Percentiles rank a stretch among this genome's conserved stretches.
Evolutionary conservation across 2,797 vertebrate genomes (phyloP).

Genomic region (Borostomias antarcticus): DNA sequence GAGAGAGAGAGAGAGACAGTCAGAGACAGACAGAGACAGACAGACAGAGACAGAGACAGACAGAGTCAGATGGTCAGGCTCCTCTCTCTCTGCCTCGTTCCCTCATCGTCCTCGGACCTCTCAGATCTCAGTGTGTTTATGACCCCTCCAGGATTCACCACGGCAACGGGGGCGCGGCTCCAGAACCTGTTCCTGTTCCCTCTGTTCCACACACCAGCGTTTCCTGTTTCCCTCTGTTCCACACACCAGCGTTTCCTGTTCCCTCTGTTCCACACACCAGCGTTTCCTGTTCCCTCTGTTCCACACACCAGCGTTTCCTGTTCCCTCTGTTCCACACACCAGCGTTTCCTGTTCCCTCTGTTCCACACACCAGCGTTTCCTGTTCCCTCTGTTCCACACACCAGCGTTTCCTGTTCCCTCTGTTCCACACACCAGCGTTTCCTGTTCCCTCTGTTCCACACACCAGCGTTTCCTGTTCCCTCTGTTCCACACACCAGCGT

Average conservation of each 20-base stretch:
- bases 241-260: no score
- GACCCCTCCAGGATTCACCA: not conserved
- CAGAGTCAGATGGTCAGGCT: not conserved
- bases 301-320: not conserved
- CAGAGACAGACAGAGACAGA: no score
- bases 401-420: no score
- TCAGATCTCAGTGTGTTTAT: not conserved
- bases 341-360: not conserved
- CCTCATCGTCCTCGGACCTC: not conserved
- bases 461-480: not conserved
- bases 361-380: not conserved
- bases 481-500: no score
- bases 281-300: not conserved
- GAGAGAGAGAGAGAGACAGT: not conserved
- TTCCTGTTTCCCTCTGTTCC: not conserved
- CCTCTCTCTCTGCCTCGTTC: constrained; percentile 14
- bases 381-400: not conserved
- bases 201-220: not conserved
- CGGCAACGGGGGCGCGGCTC: not conserved
- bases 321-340: not conserved
- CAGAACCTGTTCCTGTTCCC: not conserved
- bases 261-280: not conserved
- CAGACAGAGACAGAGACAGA: not conserved
- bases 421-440: no score
- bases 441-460: not conserved